phyloP scores from a whole-genome alignment of 2,797 vertebrate genomes.

The Scyliorhinus canicula region DNA sequence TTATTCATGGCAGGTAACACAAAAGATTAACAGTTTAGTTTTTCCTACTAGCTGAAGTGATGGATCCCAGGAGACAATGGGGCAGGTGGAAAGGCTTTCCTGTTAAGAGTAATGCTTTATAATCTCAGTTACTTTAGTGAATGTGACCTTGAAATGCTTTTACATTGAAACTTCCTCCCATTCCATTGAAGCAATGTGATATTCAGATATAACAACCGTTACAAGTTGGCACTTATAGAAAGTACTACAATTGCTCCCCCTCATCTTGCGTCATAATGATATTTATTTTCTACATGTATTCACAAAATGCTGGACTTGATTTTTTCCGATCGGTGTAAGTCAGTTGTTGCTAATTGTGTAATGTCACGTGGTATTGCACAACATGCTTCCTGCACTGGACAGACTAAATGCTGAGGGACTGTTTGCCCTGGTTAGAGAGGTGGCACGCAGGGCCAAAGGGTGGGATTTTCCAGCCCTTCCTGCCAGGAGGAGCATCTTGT shows the following conservation, averaged over 20 bases:
- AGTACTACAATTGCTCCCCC: neutral
- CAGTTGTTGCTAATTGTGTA: neutral
- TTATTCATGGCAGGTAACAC: neutral
- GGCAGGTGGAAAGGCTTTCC: neutral
- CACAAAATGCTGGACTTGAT: neutral
- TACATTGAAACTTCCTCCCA: neutral
- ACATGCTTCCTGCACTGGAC: neutral
- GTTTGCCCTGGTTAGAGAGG: neutral
- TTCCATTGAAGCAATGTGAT: neutral
- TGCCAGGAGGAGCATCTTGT: too few species aligned
- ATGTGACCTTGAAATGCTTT: neutral
- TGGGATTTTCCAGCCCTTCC: too few species aligned
- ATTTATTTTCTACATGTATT: neutral
- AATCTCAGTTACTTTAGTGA: neutral
- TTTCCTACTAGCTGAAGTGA: neutral
- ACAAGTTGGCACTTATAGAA: neutral
- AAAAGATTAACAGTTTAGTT: neutral
- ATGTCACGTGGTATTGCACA: neutral
- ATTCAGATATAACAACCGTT: neutral
- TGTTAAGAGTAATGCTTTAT: neutral
- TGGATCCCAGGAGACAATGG: neutral
- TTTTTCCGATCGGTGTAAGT: neutral
- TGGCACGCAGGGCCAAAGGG: too few species aligned
- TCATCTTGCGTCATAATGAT: neutral
- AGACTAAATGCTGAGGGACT: neutral